A percentile compares a stretch with the other conserved stretches of the same genome.
Evolutionary conservation across 2,888 invertebrate genomes (phyloP).

Genomic region (Apodemia zela): DNA sequence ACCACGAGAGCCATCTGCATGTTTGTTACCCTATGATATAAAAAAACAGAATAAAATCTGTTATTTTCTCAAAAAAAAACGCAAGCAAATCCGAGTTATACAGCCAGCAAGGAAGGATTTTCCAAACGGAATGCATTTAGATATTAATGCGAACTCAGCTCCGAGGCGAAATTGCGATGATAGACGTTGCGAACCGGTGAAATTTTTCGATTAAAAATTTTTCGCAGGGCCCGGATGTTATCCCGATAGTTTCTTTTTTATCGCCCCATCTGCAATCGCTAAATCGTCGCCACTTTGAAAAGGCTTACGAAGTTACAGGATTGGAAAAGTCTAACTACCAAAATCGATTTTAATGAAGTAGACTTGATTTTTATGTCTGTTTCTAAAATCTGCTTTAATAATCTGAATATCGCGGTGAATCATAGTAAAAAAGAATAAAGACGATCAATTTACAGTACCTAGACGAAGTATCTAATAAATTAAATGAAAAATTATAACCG

Average conservation of each 20-base stretch:
- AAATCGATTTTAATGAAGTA: background rate
- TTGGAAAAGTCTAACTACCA: background rate
- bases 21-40: no score
- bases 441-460: no score
- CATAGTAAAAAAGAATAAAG: no score
- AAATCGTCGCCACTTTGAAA: slow-evolving; percentile 1
- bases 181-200: slow-evolving; percentile 12
- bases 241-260: slow-evolving; percentile 17
- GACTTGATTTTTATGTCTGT: background rate
- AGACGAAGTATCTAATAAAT: no score
- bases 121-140: background rate
- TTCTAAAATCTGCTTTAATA: no score
- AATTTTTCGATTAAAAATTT: slow-evolving; percentile 21
- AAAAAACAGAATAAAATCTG: no score
- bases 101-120: background rate
- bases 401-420: no score
- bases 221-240: slow-evolving; percentile 18
- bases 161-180: slow-evolving; percentile 13
- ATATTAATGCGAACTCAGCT: slow-evolving; percentile 20
- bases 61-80: no score
- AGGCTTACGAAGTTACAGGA: slow-evolving; percentile 1
- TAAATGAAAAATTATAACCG: no score
- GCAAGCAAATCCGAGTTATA: background rate
- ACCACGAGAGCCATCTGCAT: no score
- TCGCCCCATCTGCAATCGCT: slow-evolving; percentile 1